phyloP scores from a whole-genome alignment of 2,888 invertebrate species.

The Crioceris asparagi region DNA sequence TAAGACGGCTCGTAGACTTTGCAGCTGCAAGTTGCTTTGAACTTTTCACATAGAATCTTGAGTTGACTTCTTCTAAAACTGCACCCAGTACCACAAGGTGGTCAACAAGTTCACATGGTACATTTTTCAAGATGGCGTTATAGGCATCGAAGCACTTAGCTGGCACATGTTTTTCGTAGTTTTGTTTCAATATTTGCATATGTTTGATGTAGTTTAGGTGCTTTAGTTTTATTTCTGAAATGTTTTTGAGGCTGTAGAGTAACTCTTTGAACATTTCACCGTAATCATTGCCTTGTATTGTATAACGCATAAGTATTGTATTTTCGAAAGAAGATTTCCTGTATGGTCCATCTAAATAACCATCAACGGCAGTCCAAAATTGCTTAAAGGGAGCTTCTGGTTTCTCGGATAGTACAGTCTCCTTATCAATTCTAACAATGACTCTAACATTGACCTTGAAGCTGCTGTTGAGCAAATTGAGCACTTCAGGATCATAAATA shows the following conservation, averaged over 20 bases:
- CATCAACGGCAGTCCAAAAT: constrained; percentile 15
- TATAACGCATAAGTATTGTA: constrained; percentile 22
- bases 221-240: constrained; percentile 23
- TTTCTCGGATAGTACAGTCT: neutral
- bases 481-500: constrained; percentile 16
- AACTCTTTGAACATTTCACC: constrained; percentile 18
- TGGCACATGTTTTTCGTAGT: constrained; percentile 11
- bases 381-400: neutral
- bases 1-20: too few species aligned
- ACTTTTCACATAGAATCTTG: too few species aligned
- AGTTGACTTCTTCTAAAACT: constrained; percentile 21
- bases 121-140: constrained; percentile 15
- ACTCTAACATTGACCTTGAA: constrained; percentile 18
- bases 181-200: constrained; percentile 18
- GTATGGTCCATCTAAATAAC: constrained; percentile 14
- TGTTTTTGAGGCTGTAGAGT: constrained; percentile 17
- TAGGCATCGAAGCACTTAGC: constrained; percentile 19
- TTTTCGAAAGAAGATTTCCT: constrained; percentile 16
- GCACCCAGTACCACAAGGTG: constrained; percentile 19
- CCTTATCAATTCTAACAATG: constrained; percentile 16
- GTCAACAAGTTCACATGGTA: constrained; percentile 19
- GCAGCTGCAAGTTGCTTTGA: too few species aligned
- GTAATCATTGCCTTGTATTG: constrained; percentile 1
- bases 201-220: constrained; percentile 24
- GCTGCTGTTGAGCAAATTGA: constrained; percentile 16